phyloP scores from a whole-genome alignment of 2,113 vertebrate species.

The Eidolon helvum region DNA sequence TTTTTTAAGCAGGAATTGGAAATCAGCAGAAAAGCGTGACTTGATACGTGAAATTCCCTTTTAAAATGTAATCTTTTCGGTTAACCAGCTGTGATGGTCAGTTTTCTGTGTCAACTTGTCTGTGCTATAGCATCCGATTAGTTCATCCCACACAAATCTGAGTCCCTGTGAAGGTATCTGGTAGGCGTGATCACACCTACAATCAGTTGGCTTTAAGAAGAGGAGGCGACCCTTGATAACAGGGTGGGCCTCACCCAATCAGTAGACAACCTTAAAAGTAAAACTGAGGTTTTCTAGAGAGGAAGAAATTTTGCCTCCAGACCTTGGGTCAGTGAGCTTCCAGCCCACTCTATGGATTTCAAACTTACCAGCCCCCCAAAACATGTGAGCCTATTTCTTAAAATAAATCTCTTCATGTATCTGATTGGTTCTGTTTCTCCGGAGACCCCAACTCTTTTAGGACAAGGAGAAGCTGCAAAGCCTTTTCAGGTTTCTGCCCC shows the following conservation, averaged over 20 bases:
- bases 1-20: background rate
- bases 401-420: too few species aligned
- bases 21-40: background rate
- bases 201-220: background rate
- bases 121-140: background rate
- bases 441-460: background rate
- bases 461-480: background rate
- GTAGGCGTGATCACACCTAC: background rate
- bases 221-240: background rate
- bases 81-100: rapidly evolving
- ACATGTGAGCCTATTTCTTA: background rate
- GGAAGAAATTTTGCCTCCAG: background rate
- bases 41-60: background rate
- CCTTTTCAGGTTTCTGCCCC: background rate
- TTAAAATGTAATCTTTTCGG: background rate
- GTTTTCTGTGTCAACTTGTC: background rate
- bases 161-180: background rate
- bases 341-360: background rate
- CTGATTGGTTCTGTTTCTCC: background rate
- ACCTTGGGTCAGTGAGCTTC: background rate
- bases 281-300: background rate
- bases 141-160: background rate
- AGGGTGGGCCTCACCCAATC: background rate
- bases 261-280: too few species aligned
- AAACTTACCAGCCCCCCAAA: background rate